phyloP scores from a whole-genome alignment of 2,797 vertebrate genomes.

The Sphaeramia orbicularis region DNA sequence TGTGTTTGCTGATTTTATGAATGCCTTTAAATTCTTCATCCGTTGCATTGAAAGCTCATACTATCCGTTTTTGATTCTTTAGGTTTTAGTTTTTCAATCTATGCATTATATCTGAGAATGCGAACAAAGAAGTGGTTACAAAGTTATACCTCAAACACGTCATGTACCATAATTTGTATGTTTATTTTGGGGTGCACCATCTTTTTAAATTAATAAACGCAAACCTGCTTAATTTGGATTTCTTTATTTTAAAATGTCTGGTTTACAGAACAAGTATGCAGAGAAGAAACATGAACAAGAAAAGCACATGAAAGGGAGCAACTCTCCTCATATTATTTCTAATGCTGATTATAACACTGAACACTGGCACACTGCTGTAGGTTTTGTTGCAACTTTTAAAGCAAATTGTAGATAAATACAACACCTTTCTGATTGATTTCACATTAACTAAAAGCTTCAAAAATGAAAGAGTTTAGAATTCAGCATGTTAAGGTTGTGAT shows the following conservation, averaged over 20 bases:
- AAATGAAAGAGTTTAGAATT: constrained; percentile 18
- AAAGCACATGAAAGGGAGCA: constrained; percentile 47
- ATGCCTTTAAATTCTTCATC: constrained; percentile 42
- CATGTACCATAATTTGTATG: constrained; percentile 51
- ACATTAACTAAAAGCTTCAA: constrained; percentile 15
- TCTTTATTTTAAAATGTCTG: constrained; percentile 61
- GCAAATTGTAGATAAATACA: constrained; percentile 34
- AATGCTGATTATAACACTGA: constrained; percentile 13
- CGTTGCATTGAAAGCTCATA: constrained; percentile 1
- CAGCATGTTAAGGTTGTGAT: not conserved
- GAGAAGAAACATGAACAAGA: constrained; percentile 46
- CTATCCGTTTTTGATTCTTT: not conserved
- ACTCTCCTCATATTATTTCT: constrained; percentile 1
- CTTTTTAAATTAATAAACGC: constrained; percentile 72
- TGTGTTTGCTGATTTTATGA: constrained; percentile 9
- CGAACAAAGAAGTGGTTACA: constrained; percentile 26
- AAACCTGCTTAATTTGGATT: constrained; percentile 39
- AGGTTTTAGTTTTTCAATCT: constrained; percentile 19
- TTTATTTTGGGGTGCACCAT: constrained; percentile 48
- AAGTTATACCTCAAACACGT: constrained; percentile 56
- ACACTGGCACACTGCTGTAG: constrained; percentile 3
- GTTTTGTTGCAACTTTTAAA: constrained; percentile 4
- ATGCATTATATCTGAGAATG: constrained; percentile 28
- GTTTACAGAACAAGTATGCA: constrained; percentile 43
- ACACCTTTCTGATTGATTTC: constrained; percentile 2